Percentiles rank a stretch among this genome's conserved stretches.
phyloP scores from a whole-genome alignment of 2,113 vertebrate species.

The Microcebus griseorufus region DNA sequence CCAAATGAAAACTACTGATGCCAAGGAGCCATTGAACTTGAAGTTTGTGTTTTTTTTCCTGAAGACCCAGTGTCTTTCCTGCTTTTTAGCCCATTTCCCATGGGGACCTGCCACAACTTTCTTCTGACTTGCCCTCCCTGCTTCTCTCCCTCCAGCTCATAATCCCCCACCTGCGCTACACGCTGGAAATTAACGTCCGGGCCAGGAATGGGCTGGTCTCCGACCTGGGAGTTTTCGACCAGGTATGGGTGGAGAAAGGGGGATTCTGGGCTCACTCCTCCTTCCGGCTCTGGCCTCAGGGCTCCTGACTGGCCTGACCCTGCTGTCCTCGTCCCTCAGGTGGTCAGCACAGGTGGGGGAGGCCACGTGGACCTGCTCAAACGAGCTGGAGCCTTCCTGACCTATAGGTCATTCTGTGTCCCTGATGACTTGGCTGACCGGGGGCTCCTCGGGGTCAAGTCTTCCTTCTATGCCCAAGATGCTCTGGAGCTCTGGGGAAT shows the following conservation, averaged over 20 bases:
- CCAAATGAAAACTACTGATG: background rate
- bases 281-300: background rate
- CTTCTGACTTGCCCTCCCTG: background rate
- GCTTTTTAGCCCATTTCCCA: background rate
- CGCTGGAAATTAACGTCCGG: conserved; percentile 75
- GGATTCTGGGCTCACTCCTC: background rate
- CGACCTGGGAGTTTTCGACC: conserved; percentile 67
- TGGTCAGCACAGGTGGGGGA: conserved; percentile 55
- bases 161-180: conserved; percentile 71
- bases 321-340: background rate
- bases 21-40: background rate
- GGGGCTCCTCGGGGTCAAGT: conserved; percentile 53
- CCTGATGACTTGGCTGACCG: conserved; percentile 62
- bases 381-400: background rate
- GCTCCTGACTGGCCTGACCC: background rate
- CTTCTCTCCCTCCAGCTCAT: conserved; percentile 54
- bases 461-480: conserved; percentile 63
- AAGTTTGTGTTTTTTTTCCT: background rate
- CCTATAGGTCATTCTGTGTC: conserved; percentile 64
- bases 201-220: conserved; percentile 71
- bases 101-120: background rate
- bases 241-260: conserved; percentile 34
- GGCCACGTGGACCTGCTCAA: conserved; percentile 58
- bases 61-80: background rate
- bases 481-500: conserved; percentile 58